Evolutionary conservation across 2,888 invertebrate genomes (phyloP), one percentile per base, ranked within the genome.

Genomic region (Thyatira batis): DNA sequence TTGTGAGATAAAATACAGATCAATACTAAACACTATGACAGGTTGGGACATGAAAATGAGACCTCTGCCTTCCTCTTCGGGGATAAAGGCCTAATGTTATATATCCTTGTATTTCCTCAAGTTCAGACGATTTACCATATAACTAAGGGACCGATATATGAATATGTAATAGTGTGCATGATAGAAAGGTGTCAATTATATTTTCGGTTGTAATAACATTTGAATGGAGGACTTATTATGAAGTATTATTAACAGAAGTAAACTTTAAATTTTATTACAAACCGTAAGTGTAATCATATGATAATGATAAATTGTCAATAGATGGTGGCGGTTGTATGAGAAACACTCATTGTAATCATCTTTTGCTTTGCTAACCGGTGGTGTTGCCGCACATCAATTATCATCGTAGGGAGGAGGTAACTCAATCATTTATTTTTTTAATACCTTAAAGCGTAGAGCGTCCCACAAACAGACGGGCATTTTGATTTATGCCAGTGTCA

Each of bases 301-400:
- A 20, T 25, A 27, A 49, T 44, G 30, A 39, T 58, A 65, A 67
- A 74, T 85, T 87, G 77, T 84, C 76, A 76, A 74, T 90, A 91
- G 92, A 92, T 92, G 92, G 92, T 92, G 92, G 90, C 85, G 88
- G 92, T 90, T 89, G 80, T 92, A 92, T 90, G 92, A 92, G 86
- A 90, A 90, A 90, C 86, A 90, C 84, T 90, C 89, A 89, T 88
- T 88, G 77, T 91, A 90, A 89, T 89, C 89, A 88, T 89, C 86
- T 90, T 90, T 90, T 90, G 90, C 90, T 91, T 91, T 91, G 86
- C 89, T 90, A 89, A 89, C 89, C 74, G 90, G 85, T 88, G 91
- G 88, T 78, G 90, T 85, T 74, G 78, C 76, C 77, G 82, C 71
- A 78, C 82, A 83, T 81, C 85, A 74, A 67, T 81, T 69, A 76